Evolutionary conservation across 2,113 vertebrate species (phyloP).

Genomic region (Eptatretus burgeri): DNA sequence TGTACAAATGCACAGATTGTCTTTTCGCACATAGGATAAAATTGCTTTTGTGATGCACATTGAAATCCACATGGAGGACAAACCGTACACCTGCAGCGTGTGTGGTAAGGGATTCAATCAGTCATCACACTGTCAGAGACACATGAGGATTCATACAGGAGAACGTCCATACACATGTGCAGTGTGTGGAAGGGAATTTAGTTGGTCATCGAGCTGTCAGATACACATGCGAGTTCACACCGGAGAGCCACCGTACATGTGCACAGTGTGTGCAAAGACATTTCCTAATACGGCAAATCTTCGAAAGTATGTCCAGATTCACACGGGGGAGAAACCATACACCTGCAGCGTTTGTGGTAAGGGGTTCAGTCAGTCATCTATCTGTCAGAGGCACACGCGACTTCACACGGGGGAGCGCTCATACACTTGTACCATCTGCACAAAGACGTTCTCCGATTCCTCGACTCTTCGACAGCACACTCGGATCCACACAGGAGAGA

Average conservation of each 20-base stretch:
- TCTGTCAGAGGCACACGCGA: not conserved
- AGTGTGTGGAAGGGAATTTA: not conserved
- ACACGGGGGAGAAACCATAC: no score
- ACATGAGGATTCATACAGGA: not conserved
- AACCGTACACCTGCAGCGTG: not conserved
- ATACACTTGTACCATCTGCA: not conserved
- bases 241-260: not conserved
- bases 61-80: not conserved
- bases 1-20: no score
- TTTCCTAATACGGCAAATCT: no score
- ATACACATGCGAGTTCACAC: not conserved
- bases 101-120: not conserved
- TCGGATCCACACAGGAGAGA: no score
- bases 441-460: not conserved
- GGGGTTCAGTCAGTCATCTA: no score
- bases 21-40: no score
- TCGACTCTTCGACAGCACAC: no score
- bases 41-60: not conserved
- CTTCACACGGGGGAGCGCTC: not conserved
- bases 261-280: not conserved
- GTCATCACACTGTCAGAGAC: not conserved
- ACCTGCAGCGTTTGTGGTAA: no score
- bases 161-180: not conserved
- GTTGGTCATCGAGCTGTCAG: not conserved
- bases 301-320: no score